Evolutionary conservation across 2,888 invertebrate species (phyloP).

Genomic region (Pterobdella sp.): DNA sequence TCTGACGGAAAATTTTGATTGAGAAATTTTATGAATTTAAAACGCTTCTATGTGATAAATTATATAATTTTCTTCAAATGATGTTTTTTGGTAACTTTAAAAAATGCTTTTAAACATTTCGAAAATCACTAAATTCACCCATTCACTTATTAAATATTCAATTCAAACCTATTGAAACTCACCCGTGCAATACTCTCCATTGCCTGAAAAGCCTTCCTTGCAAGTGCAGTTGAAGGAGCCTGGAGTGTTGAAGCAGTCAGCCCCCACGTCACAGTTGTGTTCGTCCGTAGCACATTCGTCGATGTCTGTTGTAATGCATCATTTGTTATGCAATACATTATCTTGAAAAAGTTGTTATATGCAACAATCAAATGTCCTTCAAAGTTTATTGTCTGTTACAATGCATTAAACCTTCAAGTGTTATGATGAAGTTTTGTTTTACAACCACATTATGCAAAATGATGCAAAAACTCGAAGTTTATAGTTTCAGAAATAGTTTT

Average conservation of each 20-base stretch:
- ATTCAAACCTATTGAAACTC: constrained; percentile 18
- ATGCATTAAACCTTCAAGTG: no score
- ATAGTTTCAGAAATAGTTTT: no score
- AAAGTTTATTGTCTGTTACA: no score
- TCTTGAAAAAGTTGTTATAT: background rate
- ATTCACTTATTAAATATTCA: background rate
- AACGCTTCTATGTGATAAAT: no score
- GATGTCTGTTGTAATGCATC: constrained; percentile 62
- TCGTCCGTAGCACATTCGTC: constrained; percentile 70
- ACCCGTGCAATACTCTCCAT: constrained; percentile 66
- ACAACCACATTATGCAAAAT: no score
- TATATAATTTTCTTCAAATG: no score
- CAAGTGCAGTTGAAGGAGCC: constrained; percentile 51
- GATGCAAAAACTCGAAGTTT: no score
- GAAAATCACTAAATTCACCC: background rate
- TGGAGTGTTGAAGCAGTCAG: constrained; percentile 58
- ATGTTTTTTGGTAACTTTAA: no score
- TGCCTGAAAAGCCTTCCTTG: constrained; percentile 67
- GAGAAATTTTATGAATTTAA: no score
- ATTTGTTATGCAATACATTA: background rate
- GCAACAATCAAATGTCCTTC: no score
- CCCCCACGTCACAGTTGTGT: constrained; percentile 53
- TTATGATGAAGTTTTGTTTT: no score
- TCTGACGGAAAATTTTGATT: constrained; percentile 53
- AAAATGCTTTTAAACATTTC: no score